Conservation (phyloP, 2,113 vertebrate genomes). For the Cepphus grylle region DNA sequence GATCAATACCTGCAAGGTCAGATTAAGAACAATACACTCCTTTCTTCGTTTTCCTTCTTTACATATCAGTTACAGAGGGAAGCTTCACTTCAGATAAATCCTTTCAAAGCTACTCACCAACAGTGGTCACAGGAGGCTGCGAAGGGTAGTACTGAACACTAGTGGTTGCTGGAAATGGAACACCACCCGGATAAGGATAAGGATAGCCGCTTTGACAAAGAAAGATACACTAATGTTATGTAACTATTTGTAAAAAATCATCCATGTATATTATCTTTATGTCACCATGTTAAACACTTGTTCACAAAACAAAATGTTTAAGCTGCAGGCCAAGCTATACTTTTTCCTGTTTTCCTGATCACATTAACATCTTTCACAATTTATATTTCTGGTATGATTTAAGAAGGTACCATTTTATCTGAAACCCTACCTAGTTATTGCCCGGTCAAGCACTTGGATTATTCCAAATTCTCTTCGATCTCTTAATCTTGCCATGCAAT, state of each 20-base stretch:
- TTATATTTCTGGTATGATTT: neutral
- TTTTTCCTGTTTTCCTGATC: neutral
- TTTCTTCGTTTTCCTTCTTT: neutral
- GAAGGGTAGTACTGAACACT: conserved; percentile 85
- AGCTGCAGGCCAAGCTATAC: neutral
- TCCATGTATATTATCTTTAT: neutral
- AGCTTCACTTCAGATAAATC: neutral
- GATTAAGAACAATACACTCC: neutral
- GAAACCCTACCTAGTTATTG: neutral
- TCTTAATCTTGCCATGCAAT: neutral
- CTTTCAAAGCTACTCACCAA: conserved; percentile 81
- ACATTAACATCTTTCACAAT: neutral
- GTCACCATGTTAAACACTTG: neutral
- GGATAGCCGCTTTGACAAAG: conserved; percentile 82
- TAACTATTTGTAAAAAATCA: neutral
- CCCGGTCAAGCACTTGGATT: neutral
- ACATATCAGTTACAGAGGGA: neutral
- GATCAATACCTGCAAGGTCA: neutral
- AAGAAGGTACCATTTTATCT: neutral
- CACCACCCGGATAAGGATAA: conserved; percentile 85
- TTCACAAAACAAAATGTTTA: neutral
- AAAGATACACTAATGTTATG: neutral
- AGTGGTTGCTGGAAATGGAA: conserved; percentile 84
- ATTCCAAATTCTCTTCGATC: neutral
- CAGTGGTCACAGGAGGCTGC: conserved; percentile 86